phyloP scores from a whole-genome alignment of 1,140 invertebrate species.

The Rhagoletis zephyria region DNA sequence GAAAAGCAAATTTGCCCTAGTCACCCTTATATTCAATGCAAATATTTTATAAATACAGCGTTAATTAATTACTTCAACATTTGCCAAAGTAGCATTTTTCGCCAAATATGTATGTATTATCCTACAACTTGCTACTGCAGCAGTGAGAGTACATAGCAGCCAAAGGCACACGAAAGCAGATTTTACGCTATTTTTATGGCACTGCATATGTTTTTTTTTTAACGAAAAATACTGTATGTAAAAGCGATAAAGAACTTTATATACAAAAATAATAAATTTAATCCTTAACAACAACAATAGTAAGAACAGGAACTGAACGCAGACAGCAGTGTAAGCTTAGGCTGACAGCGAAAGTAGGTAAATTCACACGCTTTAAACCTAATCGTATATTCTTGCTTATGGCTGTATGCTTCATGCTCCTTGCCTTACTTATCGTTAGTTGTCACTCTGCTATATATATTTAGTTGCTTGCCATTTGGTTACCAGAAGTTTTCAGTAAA shows the following conservation, averaged over 20 bases:
- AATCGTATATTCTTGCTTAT: not conserved
- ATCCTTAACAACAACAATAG: not conserved
- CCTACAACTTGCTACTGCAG: not conserved
- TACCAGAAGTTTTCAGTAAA: not conserved
- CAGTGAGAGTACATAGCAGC: too few species aligned
- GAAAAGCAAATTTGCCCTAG: too few species aligned
- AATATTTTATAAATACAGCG: not conserved
- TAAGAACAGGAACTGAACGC: not conserved
- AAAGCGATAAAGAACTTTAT: not conserved
- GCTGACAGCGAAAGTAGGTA: not conserved
- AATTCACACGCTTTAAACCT: not conserved
- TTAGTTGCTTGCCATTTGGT: not conserved
- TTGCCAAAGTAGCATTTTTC: not conserved
- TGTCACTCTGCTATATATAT: not conserved
- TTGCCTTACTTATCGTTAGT: not conserved
- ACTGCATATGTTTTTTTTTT: not conserved
- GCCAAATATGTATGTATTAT: not conserved
- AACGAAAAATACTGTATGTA: not conserved
- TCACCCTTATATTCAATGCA: not conserved
- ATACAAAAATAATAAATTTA: constrained; percentile 15
- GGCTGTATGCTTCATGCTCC: not conserved
- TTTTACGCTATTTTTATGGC: not conserved
- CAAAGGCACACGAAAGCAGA: too few species aligned
- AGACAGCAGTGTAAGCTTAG: not conserved
- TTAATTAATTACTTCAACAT: not conserved